phyloP scores from a whole-genome alignment of 1,140 invertebrate genomes.

The Drosophila arizonae region DNA sequence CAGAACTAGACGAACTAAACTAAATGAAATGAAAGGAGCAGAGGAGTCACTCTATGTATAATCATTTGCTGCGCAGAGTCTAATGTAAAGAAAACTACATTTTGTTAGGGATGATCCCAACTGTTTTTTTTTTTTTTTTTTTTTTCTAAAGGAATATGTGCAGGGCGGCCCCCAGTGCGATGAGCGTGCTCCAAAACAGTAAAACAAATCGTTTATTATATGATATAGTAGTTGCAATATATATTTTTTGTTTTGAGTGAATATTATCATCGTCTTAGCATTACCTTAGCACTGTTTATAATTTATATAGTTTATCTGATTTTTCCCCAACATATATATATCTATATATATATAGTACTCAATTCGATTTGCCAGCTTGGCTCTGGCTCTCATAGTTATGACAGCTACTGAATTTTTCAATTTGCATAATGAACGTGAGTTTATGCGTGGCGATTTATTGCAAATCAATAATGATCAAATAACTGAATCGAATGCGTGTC shows the following conservation, averaged over 20 bases:
- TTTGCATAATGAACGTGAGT: not conserved
- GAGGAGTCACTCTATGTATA: slow-evolving; percentile 20
- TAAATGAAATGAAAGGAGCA: slow-evolving; percentile 8
- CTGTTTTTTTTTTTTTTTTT: slow-evolving; percentile 40
- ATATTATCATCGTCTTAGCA: slow-evolving; percentile 41
- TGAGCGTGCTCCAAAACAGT: slow-evolving; percentile 70
- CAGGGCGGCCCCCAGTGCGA: slow-evolving; percentile 38
- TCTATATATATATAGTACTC: slow-evolving; percentile 26
- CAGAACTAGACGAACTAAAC: slow-evolving; percentile 13
- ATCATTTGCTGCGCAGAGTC: slow-evolving; percentile 73
- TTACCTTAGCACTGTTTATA: slow-evolving; percentile 65
- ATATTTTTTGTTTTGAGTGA: slow-evolving; percentile 34
- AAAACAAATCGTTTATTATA: slow-evolving; percentile 47
- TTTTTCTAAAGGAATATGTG: slow-evolving; percentile 29
- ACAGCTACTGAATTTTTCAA: slow-evolving; percentile 13
- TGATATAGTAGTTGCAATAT: slow-evolving; percentile 23
- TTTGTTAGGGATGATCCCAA: slow-evolving; percentile 42
- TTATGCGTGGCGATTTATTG: slow-evolving; percentile 1
- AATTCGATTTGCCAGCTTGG: slow-evolving; percentile 22
- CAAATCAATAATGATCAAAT: not conserved
- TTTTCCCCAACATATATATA: slow-evolving; percentile 13
- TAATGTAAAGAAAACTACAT: slow-evolving; percentile 42
- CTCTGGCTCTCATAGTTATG: slow-evolving; percentile 18
- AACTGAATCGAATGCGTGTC: not conserved
- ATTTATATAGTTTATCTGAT: slow-evolving; percentile 59